These are phyloP conservation scores for Mormyrus lacerda DNA, from an alignment of 2,113 vertebrate genomes.

Conservation along the genomic window DNA sequence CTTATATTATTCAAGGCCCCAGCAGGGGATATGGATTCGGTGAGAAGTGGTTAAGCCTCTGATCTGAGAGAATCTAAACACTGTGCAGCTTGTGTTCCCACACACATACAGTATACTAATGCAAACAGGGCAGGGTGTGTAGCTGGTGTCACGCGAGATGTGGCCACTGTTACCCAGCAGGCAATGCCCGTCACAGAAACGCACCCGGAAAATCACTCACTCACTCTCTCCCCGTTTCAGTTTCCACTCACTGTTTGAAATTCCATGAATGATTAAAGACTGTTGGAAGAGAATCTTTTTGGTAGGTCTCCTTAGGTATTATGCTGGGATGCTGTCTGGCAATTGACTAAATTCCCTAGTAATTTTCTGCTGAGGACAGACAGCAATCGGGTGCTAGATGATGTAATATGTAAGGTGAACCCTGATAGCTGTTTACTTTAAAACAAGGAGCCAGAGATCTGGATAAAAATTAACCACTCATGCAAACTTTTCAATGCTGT, in stretches of 20 bases:
- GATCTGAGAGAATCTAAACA: not conserved
- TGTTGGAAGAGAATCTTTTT: not conserved
- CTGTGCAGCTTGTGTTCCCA: not conserved
- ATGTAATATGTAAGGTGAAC: slow-evolving; percentile 47
- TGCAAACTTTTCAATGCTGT: slow-evolving; percentile 48
- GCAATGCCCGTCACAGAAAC: not conserved
- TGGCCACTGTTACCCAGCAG: not conserved
- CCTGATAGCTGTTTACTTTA: slow-evolving; percentile 48
- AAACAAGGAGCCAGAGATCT: slow-evolving; percentile 44
- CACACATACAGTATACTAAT: not conserved
- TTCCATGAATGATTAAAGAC: not conserved
- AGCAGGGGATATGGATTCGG: not conserved
- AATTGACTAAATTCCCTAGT: slow-evolving; percentile 6
- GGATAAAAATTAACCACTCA: slow-evolving; percentile 53
- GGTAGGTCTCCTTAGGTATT: not conserved
- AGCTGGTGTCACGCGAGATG: not conserved
- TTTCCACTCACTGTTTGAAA: not conserved
- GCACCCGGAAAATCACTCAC: not conserved
- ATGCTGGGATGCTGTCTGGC: slow-evolving; percentile 14
- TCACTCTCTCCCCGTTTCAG: not conserved
- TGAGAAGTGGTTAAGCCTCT: not conserved
- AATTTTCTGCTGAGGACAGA: slow-evolving; percentile 29
- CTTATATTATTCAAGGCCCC: not conserved
- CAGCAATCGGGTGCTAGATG: slow-evolving; percentile 45
- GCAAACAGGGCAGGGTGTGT: not conserved